Evolutionary conservation across 2,888 invertebrate species (phyloP), one percentile per base, ranked within the genome.

Genomic region (Oxyteleia sp.): DNA sequence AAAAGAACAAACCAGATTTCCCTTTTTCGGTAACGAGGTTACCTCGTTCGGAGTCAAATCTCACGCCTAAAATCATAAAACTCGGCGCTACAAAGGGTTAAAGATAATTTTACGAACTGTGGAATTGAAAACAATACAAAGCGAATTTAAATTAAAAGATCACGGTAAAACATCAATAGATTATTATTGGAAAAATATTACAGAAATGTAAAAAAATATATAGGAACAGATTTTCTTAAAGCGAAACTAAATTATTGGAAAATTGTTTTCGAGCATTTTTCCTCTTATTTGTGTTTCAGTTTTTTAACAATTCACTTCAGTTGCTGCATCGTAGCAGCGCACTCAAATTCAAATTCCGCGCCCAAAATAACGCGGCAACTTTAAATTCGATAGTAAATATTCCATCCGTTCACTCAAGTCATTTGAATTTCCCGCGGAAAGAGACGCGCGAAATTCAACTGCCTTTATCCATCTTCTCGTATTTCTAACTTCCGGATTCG

Each of bases 11-110:
- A 29, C 69, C 69, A 43, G 57, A 51, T 57, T 69, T 69, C 47
- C 57, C 57, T 57, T 69, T 69, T 57, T 57, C n/a, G 47, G 45
- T 69, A 57, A 69, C 57, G 45, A 47, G 69, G 69, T 69, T 47
- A 57, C 57, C 57, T 20, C 69, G 57, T 57, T 69, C 15, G 55
- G 55, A 57, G 23, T 43, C 11, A 11, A 43, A 38, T 61, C 43
- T 61, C 26, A 26, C 59, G 43, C 26, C 59, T 5, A 41, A 61
- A 57, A 11, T 23, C 32, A 32, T 8, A 3, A 32, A 32, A n/a
- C 32, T 32, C 4, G 32, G 32, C 8, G 3, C 3, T 4, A 1
- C 32, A 32, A 32, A 32, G 32, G 32, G 32, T 10, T 4, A 32
- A 7, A 32, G 32, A 32, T 32, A 32, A 32, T 1, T 32, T 4